A percentile compares a stretch with the other conserved stretches of the same genome.
phyloP scores from a whole-genome alignment of 2,113 vertebrate genomes.

The Rousettus leschenaultii region DNA sequence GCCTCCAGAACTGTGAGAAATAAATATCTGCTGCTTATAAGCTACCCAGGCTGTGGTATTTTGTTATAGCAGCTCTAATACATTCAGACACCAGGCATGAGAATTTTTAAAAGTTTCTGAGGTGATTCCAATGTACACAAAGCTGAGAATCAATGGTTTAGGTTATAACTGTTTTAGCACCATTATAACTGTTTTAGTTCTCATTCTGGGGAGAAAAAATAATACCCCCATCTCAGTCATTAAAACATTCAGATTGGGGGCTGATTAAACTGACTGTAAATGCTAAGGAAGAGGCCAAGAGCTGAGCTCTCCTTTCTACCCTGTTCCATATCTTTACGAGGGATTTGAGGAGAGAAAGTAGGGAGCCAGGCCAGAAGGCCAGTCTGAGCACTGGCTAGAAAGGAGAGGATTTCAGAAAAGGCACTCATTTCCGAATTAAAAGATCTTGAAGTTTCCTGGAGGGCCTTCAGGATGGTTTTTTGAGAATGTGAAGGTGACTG shows the following conservation, averaged over 20 bases:
- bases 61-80: not conserved
- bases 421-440: slow-evolving; percentile 4
- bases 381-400: not conserved
- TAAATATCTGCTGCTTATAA: not conserved
- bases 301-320: not conserved
- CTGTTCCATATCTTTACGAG: not conserved
- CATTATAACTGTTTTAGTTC: not conserved
- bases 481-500: not conserved
- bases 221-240: not conserved
- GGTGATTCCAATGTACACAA: not conserved
- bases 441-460: not conserved
- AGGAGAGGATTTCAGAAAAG: not conserved
- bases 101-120: not conserved
- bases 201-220: not conserved
- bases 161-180: not conserved
- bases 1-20: not conserved
- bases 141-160: not conserved
- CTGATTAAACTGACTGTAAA: not conserved
- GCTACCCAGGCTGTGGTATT: not conserved
- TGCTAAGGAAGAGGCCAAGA: not conserved
- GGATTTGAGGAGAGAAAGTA: not conserved
- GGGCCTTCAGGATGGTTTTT: not conserved
- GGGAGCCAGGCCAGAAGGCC: not conserved
- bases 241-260: not conserved
- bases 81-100: not conserved